Base-by-base conservation (phyloP, 2,113 vertebrate species). In the Anoplopoma fimbria region DNA sequence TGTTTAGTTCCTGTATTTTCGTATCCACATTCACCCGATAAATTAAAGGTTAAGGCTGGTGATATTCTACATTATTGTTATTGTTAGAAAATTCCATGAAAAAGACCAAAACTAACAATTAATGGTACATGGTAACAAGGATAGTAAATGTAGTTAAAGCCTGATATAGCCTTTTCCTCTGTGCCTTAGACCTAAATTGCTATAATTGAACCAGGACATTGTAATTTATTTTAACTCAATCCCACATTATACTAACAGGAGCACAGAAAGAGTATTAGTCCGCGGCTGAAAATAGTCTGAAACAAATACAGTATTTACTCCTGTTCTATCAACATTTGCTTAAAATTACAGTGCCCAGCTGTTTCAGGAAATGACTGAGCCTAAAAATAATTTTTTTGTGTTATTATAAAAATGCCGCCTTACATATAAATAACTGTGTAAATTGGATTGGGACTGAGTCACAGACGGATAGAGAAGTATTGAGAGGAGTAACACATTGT, bases 351-450 rank as follows among this genome's bases (percentile, higher is more conserved):
- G 9, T 70, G 7, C 23, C 27, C 25, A 61, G 40, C 38, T n/a
- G 38, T 61, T 53, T 55, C 2, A 33, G 29, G 40, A 74, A 49
- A 33, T 25, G 0, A 58, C 5, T 14, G 27, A 60, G 10, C 10
- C 6, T n/a, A 42, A 63, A 27, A 34, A 15, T 3, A n/a, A n/a
- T n/a, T n/a, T n/a, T n/a, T n/a, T n/a, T n/a, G n/a, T n/a, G n/a
- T n/a, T n/a, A n/a, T n/a, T n/a, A n/a, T n/a, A n/a, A 73, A 42
- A 14, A 15, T 19, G 1, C 23, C 0, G 0, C 9, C 29, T 45
- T 57, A 4, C 13, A 6, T 5, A 14, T n/a, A 0, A 49, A 60
- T 0, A 2, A 45, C 25, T n/a, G 5, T 4, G 5, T 36, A 4
- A 36, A 49, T 19, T 3, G 10, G 12, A 57, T 34, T 33, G 9